Base-by-base conservation (phyloP, 2,113 vertebrate species). In the Dipodomys ordii region DNA sequence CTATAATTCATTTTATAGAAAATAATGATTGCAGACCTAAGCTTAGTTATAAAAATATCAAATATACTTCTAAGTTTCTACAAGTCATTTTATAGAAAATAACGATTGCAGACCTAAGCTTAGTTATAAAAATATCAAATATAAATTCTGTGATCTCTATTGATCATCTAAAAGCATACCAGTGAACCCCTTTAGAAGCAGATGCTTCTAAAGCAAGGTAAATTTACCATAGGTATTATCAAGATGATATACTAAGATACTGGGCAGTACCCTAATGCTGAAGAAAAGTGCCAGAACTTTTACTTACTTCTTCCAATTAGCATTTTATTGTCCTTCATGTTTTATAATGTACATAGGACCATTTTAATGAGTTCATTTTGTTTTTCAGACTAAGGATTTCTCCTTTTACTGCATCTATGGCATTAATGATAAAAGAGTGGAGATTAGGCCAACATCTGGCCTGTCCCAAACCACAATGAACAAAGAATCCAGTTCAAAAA, bases 401-500 rank as follows among this genome's bases (percentile, higher is more conserved):
- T 96, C 64, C 72, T 94, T 94, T 95, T 90, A 94, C 69, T 92
- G 30, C 57, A 85, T 46, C 44, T 93, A 53, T 3, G 94, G 25
- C 67, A 84, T 96, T 95, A 90, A 72, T 60, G 90, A 95, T 82
- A 49, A 92, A 92, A 32, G 79, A 88, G 69, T 83, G 53, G 57
- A 97, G 72, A 95, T 25, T 87, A 39, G 28, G 64, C 72, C 88
- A 95, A 95, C 92, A 97, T 89, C 93, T 96, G 92, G 79, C 73
- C 88, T 92, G 46, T 96, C 94, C 90, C 88, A 94, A 95, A 83
- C 27, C 76, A 93, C 92, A 76, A 4, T 76, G 78, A 97, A 93
- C 39, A 97, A 79, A 84, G 35, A 57, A 86, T 73, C 46, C 73
- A 27, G 23, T 83, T 95, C 90, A 92, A 95, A 94, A 95, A 95